phyloP scores from a whole-genome alignment of 2,888 invertebrate species.

The Macrophya alboannulata region DNA sequence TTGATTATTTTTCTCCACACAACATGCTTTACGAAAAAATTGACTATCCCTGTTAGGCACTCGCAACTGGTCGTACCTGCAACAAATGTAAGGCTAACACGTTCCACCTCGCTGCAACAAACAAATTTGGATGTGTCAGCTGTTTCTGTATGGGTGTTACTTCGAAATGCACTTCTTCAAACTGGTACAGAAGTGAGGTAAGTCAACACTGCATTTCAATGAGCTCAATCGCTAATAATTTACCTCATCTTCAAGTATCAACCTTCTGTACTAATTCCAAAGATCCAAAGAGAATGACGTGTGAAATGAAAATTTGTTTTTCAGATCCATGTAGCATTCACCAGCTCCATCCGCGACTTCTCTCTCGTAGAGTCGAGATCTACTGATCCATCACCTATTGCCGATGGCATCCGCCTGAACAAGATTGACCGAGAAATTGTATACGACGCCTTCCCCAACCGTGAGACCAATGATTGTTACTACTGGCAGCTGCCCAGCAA shows the following conservation, averaged over 20 bases:
- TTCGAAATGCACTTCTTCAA: conserved; percentile 90
- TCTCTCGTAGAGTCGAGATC: conserved; percentile 81
- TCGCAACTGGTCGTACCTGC: conserved; percentile 91
- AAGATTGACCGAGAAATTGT: conserved; percentile 84
- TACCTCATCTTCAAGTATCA: not conserved
- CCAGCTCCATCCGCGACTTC: conserved; percentile 82
- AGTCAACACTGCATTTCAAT: conserved; percentile 50
- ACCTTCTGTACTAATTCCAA: not conserved
- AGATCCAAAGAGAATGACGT: not conserved
- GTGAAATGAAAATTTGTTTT: conserved; percentile 60
- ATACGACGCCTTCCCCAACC: conserved; percentile 83
- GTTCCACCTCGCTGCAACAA: conserved; percentile 90
- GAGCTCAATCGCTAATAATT: not conserved
- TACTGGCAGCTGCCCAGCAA: conserved; percentile 93
- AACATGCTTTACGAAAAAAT: not conserved
- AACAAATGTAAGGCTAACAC: conserved; percentile 92
- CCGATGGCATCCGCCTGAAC: conserved; percentile 81
- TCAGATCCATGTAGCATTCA: conserved; percentile 82
- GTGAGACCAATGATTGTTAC: conserved; percentile 84
- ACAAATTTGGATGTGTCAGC: conserved; percentile 93
- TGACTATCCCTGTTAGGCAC: conserved; percentile 79
- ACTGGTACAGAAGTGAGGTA: conserved; percentile 87
- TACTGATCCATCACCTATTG: conserved; percentile 79
- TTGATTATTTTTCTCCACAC: not conserved
- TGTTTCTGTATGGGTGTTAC: conserved; percentile 98